Evolutionary conservation across 1,140 invertebrate genomes (phyloP).

Genomic region (Musca domestica): DNA sequence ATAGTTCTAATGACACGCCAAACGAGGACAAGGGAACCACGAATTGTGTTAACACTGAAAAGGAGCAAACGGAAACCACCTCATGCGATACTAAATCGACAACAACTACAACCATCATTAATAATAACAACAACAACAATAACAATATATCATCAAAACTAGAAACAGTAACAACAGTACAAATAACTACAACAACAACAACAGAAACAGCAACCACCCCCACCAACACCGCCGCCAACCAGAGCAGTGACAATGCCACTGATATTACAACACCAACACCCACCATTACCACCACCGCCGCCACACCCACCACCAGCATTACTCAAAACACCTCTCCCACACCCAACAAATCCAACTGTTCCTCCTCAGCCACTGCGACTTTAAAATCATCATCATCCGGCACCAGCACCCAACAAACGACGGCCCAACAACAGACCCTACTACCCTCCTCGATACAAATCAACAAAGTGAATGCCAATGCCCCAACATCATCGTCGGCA

Average conservation of each 20-base stretch:
- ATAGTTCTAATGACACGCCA: no score
- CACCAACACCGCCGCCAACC: neutral
- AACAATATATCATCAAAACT: constrained; percentile 29
- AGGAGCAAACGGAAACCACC: neutral
- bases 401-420: neutral
- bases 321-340: neutral
- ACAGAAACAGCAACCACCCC: neutral
- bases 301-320: constrained; percentile 5
- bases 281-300: neutral
- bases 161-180: constrained; percentile 8
- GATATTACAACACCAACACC: neutral
- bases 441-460: neutral
- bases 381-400: neutral
- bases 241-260: constrained; percentile 5
- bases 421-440: neutral
- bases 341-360: neutral
- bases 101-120: neutral
- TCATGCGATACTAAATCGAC: neutral
- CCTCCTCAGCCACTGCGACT: neutral
- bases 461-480: neutral
- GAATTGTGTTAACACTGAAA: neutral
- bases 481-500: constrained; percentile 7
- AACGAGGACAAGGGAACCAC: neutral
- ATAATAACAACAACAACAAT: constrained; percentile 24
- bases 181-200: constrained; percentile 13